Base-by-base conservation (phyloP, 2,113 vertebrate species). In the Podocnemis expansa region DNA sequence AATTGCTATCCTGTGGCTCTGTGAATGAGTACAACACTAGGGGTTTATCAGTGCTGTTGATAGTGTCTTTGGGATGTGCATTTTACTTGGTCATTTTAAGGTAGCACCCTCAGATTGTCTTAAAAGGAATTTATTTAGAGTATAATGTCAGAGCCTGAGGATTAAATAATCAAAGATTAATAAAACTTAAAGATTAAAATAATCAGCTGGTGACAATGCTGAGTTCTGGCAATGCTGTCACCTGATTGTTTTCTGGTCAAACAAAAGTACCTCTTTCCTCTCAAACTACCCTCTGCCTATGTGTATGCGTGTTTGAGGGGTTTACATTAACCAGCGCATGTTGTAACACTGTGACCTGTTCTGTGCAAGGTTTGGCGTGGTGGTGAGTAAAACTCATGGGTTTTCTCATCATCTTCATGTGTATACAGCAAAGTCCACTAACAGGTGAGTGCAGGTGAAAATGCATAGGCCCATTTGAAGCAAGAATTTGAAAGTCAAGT, bases 291-390 rank as follows among this genome's bases (percentile, higher is more conserved):
- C 31, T 55, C 6, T 9, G 41, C 73, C 10, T 49, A 22, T 19
- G 10, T 5, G 31, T 38, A 8, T 34, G n/a, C 22, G 27, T 5
- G 29, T 56, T 56, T 75, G 70, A 43, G 43, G 24, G 25, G 38
- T 31, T 52, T 16, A 8, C 16, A 38, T 14, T 43, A 19, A 55
- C 47, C 54, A 88, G n/a, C 29, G 31, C 52, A n/a, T 52, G 11
- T 13, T 25, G 5, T 56, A 80, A 41, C 24, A 79, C 56, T 41
- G 31, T 13, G 2, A 9, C 1, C 22, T 75, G 5, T 5, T 16
- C n/a, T 1, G 0, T 0, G 0, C 27, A 47, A 34, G 45, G 31
- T 5, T 0, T 2, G 22, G 38, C 34, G 2, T 55, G 51, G 63
- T 51, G 38, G 12, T 31, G 76, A n/a, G n/a, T 19, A 58, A 58